These are phyloP conservation scores for Phanerotoma sp. DNA, from an alignment of 2,888 invertebrate species.

Conservation along the genomic window DNA sequence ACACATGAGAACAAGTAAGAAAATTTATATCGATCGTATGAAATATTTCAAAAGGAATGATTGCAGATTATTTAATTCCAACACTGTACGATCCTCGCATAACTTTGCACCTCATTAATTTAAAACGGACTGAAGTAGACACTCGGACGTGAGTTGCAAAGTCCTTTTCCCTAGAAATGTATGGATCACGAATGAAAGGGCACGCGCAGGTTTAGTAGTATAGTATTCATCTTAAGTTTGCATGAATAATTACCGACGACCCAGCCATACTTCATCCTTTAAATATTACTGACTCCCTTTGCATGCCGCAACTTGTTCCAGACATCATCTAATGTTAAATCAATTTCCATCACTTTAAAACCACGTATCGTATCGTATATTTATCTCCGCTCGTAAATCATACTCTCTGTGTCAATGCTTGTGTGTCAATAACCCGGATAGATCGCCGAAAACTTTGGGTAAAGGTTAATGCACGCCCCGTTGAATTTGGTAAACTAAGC, in stretches of 20 bases:
- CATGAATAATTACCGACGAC: constrained; percentile 6
- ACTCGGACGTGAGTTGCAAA: constrained; percentile 6
- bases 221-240: constrained; percentile 3
- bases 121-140: constrained; percentile 24
- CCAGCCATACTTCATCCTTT: not conserved
- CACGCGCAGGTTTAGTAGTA: constrained; percentile 1
- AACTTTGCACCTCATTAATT: constrained; percentile 33
- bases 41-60: not conserved
- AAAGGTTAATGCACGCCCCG: not conserved
- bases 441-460: no score
- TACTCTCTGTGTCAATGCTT: not conserved
- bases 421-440: no score
- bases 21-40: no score
- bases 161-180: constrained; percentile 1
- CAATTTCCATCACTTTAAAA: not conserved
- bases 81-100: constrained; percentile 2
- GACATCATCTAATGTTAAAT: not conserved
- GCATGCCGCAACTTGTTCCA: no score
- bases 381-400: no score
- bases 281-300: not conserved
- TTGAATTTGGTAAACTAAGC: not conserved
- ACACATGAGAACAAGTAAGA: no score
- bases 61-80: not conserved
- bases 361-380: no score
- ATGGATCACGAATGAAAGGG: constrained; percentile 9